Conservation (phyloP, 2,888 invertebrate species). For the Brachypalpus laphriformis region DNA sequence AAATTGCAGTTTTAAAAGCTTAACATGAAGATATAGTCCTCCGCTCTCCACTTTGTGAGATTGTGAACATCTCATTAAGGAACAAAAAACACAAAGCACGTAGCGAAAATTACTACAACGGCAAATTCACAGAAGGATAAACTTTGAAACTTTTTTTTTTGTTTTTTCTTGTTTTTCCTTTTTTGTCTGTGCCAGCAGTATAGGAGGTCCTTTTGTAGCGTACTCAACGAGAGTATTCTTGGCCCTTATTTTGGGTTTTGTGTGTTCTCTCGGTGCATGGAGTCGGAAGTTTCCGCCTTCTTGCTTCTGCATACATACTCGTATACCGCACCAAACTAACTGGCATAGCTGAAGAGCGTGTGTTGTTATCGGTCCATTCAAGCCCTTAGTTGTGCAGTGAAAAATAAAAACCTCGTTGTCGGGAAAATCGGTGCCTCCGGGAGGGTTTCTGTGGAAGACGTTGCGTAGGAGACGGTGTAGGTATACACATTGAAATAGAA, state of each 20-base stretch:
- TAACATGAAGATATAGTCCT: constrained; percentile 62
- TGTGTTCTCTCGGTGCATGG: constrained; percentile 45
- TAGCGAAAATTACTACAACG: constrained; percentile 67
- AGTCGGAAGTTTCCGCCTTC: constrained; percentile 59
- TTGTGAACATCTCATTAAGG: constrained; percentile 72
- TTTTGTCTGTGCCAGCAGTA: constrained; percentile 36
- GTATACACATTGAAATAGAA: not conserved
- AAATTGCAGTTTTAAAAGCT: constrained; percentile 70
- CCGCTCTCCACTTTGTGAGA: constrained; percentile 63
- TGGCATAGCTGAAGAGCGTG: constrained; percentile 32
- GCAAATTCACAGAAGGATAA: constrained; percentile 73
- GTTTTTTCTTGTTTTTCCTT: not conserved
- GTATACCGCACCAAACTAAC: constrained; percentile 32
- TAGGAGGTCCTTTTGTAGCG: not conserved
- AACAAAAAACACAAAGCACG: constrained; percentile 54
- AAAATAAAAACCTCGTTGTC: constrained; percentile 49
- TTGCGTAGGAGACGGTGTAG: constrained; percentile 20
- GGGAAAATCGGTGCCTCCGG: not conserved
- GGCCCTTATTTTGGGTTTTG: constrained; percentile 36
- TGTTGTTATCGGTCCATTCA: constrained; percentile 65
- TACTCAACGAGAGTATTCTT: not conserved
- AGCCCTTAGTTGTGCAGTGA: constrained; percentile 54
- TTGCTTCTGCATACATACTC: constrained; percentile 22
- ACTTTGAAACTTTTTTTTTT: constrained; percentile 46
- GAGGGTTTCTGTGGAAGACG: not conserved